Base-by-base conservation (phyloP, 2,888 invertebrate species). In the Hedychridium roseum region DNA sequence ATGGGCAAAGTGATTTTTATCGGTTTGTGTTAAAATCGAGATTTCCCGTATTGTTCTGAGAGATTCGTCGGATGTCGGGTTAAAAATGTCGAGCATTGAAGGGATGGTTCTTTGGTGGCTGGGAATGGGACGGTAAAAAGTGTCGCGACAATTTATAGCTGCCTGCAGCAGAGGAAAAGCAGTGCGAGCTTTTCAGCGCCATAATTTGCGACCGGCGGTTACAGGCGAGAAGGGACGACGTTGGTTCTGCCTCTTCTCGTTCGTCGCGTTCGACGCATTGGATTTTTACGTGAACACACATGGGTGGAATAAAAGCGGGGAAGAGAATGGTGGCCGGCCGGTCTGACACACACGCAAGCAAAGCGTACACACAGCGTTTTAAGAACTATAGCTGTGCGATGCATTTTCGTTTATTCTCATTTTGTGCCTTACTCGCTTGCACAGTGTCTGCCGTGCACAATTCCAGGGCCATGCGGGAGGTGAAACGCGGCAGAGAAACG, bases 371-470 rank as follows among this genome's bases (percentile, higher is more conserved):
- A n/a, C 37, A 21, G 16, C 39, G 42, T 42, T 44, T 27, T 39
- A 54, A 43, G 50, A 43, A 54, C 44, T 42, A 40, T 43, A 52
- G 46, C 49, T 48, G 46, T 14, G 21, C 54, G 46, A 58, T 51
- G 55, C 54, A 49, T 48, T 55, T 61, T 61, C 53, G 46, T 61
- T 64, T 55, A 61, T 64, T 64, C 60, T 61, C 45, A 40, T 50
- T 49, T n/a, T n/a, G n/a, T n/a, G n/a, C n/a, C n/a, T n/a, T n/a
- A n/a, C n/a, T n/a, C n/a, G n/a, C n/a, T n/a, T n/a, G n/a, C n/a
- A n/a, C n/a, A n/a, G n/a, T n/a, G n/a, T n/a, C n/a, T n/a, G n/a
- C n/a, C n/a, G n/a, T n/a, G n/a, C n/a, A n/a, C n/a, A n/a, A n/a
- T n/a, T n/a, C n/a, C n/a, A n/a, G n/a, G n/a, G n/a, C n/a, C n/a